Conservation (phyloP, 1,140 invertebrate genomes). For the Pristionchus pacificus region DNA sequence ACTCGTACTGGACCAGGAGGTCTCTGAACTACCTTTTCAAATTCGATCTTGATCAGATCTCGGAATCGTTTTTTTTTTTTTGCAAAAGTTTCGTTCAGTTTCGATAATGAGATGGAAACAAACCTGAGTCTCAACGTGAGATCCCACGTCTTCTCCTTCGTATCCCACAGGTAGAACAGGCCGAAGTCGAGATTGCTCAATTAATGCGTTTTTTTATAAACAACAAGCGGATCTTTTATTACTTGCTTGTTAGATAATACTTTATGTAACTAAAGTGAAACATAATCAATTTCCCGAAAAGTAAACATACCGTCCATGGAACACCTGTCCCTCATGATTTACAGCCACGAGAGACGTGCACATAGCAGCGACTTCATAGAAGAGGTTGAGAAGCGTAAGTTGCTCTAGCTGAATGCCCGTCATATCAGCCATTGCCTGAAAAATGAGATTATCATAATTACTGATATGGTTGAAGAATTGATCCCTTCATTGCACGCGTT, state of each 20-base stretch:
- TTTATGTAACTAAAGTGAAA: too few relatives aligned
- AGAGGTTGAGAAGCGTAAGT: not conserved
- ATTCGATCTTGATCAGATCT: too few relatives aligned
- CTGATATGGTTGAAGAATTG: too few relatives aligned
- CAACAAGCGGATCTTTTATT: too few relatives aligned
- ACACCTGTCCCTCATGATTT: not conserved
- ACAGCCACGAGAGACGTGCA: not conserved
- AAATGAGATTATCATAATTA: too few relatives aligned
- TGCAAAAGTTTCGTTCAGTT: too few relatives aligned
- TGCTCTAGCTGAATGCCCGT: not conserved
- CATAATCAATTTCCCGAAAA: too few relatives aligned
- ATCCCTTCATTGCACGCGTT: too few relatives aligned
- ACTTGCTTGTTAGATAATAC: too few relatives aligned
- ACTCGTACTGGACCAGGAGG: conserved; percentile 33
- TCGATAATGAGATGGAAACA: not conserved
- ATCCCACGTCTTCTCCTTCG: not conserved
- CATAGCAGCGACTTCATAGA: not conserved
- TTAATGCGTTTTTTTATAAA: too few relatives aligned
- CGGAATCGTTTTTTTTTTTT: too few relatives aligned
- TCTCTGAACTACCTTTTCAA: not conserved
- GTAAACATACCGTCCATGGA: not conserved
- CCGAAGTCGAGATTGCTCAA: not conserved
- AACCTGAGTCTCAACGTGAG: not conserved
- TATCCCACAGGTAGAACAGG: not conserved
- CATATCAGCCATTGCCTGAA: not conserved